Evolutionary conservation across 2,797 vertebrate genomes (phyloP), one percentile per base, ranked within the genome.

Genomic region (Rallus crepitans): DNA sequence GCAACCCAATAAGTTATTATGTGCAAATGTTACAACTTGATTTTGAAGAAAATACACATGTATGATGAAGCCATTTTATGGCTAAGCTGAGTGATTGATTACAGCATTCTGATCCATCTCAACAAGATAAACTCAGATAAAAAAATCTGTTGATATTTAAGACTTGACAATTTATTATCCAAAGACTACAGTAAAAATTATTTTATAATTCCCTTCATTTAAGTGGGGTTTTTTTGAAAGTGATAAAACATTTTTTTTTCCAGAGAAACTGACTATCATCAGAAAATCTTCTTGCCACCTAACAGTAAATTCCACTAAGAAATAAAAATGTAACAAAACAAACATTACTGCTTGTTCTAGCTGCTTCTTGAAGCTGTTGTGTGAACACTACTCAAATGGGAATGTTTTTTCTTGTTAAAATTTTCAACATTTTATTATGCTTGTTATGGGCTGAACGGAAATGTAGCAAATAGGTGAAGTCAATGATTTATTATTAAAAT

Each of bases 141-240:
- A 98, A 97, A 97, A 98, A 98, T 96, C 90, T 96, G 76, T 92
- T 98, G 94, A 97, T 98, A 98, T 97, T 98, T 97, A 98, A 96
- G 91, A 75, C 80, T 93, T 82, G 77, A 94, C 72, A 96, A 98
- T 98, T 98, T 97, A 94, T 98, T 98, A 98, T 95, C 90, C 70
- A 84, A 97, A 97, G 84, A 94, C 56, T 91, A 95, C 88, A 96
- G 81, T 83, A 95, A 96, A 97, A 97, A 97, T 95, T 93, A 97
- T 96, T 95, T 94, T 96, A 87, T 96, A 97, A 97, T 97, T 98
- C 92, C 47, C 65, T 94, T 95, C 59, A 94, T 98, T 98, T 96
- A 91, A 95, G 81, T 27, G 39, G 33, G 64, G 10, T 0, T 75
- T 92, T 94, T 93, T 61, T 65, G 11, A 89, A 91, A 87, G 78